These are phyloP conservation scores for Poecilus cupreus DNA, from an alignment of 2,888 invertebrate species.

Conservation along the genomic window DNA sequence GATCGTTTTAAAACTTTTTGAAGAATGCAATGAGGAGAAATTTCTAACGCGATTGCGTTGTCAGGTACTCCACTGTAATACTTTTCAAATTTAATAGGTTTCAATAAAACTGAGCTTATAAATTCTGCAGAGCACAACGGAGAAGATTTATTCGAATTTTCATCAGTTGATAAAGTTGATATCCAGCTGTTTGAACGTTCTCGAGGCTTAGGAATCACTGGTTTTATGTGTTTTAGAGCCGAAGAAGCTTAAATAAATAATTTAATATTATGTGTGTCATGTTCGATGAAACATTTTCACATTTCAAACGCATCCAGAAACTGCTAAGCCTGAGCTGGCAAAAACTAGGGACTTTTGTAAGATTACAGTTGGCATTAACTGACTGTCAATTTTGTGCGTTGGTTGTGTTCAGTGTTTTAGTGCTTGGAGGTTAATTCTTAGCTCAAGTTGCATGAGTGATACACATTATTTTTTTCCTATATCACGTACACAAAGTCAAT, in stretches of 20 bases:
- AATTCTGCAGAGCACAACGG: slow-evolving; percentile 75
- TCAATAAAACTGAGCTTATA: slow-evolving; percentile 45
- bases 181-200: slow-evolving; percentile 85
- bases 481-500: no score
- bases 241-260: slow-evolving; percentile 22
- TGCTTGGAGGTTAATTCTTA: no score
- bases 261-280: no score
- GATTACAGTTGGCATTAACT: no score
- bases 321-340: no score
- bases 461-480: no score
- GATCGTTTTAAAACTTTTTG: slow-evolving; percentile 81
- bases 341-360: no score
- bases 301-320: no score
- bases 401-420: no score
- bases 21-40: slow-evolving; percentile 82
- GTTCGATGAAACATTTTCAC: no score
- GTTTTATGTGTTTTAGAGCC: slow-evolving; percentile 75
- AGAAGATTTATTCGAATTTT: not conserved
- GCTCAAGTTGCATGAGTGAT: no score
- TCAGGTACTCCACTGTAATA: slow-evolving; percentile 77
- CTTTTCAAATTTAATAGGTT: slow-evolving; percentile 66
- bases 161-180: slow-evolving; percentile 71
- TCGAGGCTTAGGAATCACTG: slow-evolving; percentile 80
- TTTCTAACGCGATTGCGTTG: slow-evolving; percentile 80
- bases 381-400: no score